Base-by-base conservation (phyloP, 2,113 vertebrate genomes). In the Podarcis cretensis region DNA sequence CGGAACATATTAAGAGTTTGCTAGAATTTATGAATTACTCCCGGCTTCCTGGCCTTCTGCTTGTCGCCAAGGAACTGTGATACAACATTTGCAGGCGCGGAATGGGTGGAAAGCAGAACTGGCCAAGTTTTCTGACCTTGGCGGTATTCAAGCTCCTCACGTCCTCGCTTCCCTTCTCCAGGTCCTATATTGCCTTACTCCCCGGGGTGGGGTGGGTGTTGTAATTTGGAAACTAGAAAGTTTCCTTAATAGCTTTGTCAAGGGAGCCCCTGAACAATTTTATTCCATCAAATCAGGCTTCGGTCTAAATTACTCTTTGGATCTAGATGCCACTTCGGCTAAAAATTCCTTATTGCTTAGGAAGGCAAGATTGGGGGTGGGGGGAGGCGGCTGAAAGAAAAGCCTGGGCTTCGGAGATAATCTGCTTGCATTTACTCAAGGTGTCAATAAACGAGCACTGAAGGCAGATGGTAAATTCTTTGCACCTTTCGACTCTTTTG, bases 251-350 rank as follows among this genome's bases (percentile, higher is more conserved):
- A 69, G 59, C 81, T 48, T 37, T 77, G 87, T 57, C 87, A 88
- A 88, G 81, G 37, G 81, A 77, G 81, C 65, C 81, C 73, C 81
- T 27, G n/a, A 88, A 69, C 81, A 77, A 88, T 88, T 88, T 83
- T 77, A 35, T 69, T 48, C 59, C 59, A 77, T 77, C 81, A 35
- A 35, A 83, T 57, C 40, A 63, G 40, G 71, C 63, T 65, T 69
- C 43, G 5, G 73, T 35, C 37, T 89, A 78, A 77, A 78, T 83
- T 77, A 84, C 40, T 23, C 43, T 32, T n/a, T 57, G 43, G 81
- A 68, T 78, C 74, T 84, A 78, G 82, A 30, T 54, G 8, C 40
- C 25, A 23, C 59, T 54, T 77, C 63, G 9, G 30, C 81, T 54
- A 65, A 48, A 54, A 35, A 13, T 25, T 13, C 59, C 59, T 83